phyloP scores from a whole-genome alignment of 2,113 vertebrate species.

The Pollimyrus isidori region DNA sequence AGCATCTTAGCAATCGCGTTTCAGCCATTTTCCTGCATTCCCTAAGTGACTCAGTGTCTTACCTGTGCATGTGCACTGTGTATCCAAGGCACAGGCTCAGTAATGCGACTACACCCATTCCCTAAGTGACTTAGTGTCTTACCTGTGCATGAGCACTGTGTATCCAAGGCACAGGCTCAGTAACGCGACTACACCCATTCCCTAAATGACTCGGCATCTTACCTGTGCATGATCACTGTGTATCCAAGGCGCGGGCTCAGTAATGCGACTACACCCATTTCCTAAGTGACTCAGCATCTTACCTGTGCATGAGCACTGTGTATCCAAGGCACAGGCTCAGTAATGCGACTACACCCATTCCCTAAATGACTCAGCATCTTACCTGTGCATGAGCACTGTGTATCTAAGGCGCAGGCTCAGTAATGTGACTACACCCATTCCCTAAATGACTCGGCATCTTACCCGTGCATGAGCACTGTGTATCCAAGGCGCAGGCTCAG shows the following conservation, averaged over 20 bases:
- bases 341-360: no score
- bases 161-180: neutral
- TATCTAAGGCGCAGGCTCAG: no score
- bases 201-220: conserved; percentile 16
- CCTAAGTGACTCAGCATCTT: conserved; percentile 16
- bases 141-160: conserved; percentile 20
- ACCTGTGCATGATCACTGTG: conserved; percentile 20
- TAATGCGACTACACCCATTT: no score
- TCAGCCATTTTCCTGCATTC: conserved; percentile 13
- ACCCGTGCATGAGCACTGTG: no score
- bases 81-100: neutral
- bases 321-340: neutral
- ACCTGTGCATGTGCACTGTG: conserved; percentile 20
- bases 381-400: no score
- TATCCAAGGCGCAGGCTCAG: no score
- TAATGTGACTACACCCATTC: no score
- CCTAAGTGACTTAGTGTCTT: conserved; percentile 15
- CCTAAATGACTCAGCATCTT: no score
- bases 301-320: conserved; percentile 20
- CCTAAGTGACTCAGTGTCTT: conserved; percentile 16
- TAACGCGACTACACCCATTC: no score
- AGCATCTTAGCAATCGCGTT: neutral
- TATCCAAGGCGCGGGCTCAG: neutral
- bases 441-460: no score
- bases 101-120: neutral